Conservation (phyloP, 92 coral and sea anemone genomes). For the Meandrina meandrites region DNA sequence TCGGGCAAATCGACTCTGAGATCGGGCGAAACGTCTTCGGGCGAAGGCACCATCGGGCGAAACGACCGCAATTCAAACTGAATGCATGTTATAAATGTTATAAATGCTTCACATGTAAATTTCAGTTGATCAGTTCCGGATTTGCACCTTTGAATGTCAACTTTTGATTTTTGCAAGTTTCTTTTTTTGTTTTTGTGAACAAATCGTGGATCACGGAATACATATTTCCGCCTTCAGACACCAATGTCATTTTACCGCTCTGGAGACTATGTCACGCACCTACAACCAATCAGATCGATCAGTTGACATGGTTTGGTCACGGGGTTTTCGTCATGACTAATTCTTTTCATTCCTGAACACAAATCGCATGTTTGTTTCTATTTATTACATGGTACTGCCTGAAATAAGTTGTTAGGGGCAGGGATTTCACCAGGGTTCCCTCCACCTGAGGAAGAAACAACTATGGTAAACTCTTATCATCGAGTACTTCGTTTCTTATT, state of each 20-base stretch:
- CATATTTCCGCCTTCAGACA: slow-evolving; percentile 5
- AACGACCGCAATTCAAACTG: no score
- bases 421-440: slow-evolving; percentile 11
- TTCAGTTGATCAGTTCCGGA: no score
- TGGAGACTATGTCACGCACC: slow-evolving; percentile 34
- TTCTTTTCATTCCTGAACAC: slow-evolving; percentile 79
- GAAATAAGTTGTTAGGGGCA: slow-evolving; percentile 23
- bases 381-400: slow-evolving; percentile 46
- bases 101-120: no score
- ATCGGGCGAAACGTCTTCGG: no score
- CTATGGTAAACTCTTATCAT: slow-evolving; percentile 14
- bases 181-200: neutral
- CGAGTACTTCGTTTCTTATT: neutral
- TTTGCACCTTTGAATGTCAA: no score
- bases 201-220: neutral
- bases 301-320: slow-evolving; percentile 29
- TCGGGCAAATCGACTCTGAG: no score
- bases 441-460: slow-evolving; percentile 17
- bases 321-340: slow-evolving; percentile 44
- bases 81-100: no score
- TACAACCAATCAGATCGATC: slow-evolving; percentile 29
- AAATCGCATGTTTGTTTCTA: slow-evolving; percentile 80
- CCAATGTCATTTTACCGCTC: neutral
- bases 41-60: no score
- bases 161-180: no score